Evolutionary conservation across 2,113 vertebrate species (phyloP), one percentile per base, ranked within the genome.

Genomic region (Odobenus rosmarus): DNA sequence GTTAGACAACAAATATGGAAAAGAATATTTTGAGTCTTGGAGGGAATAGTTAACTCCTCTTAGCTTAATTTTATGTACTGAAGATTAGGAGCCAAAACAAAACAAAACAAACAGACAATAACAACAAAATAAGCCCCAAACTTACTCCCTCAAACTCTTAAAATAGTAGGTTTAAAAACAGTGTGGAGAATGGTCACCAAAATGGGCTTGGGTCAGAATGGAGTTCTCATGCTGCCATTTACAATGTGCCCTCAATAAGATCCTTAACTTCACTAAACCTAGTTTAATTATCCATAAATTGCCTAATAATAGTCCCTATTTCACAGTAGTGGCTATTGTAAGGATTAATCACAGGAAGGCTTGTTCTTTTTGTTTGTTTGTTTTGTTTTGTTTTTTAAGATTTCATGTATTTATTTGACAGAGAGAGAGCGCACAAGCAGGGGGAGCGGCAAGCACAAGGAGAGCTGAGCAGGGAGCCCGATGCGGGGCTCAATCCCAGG

Each of bases 21-120:
- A 94, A 84, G 36, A 90, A n/a, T 80, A 80, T 77, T 94, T 96
- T 85, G 67, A 84, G 62, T 96, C 55, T 85, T 95, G 15, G 62
- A 86, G 67, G 31, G 26, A 80, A 91, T 85, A 88, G 57, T 96
- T n/a, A 71, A 85, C 62, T 81, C 16, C 59, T 96, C 42, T 89
- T 76, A 83, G 31, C 28, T 97, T 83, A 62, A 67, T 88, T 80
- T 84, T 85, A 94, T 90, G 5, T 95, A 26, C 46, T 85, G 91
- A 89, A 93, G 39, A 89, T 94, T 90, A 92, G 80, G 46, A 67
- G 42, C 15, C 62, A 96, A 93, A 46, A 69, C 62, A 93, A 95
- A 94, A 77, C 33, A 71, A 92, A 88, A 42, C 36, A 61, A 67
- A 74, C 12, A 46, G 39, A 84, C 49, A 96, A 36, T 71, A 90